A percentile compares a stretch with the other conserved stretches of the same genome.
Evolutionary conservation across 2,797 vertebrate species (phyloP).

Genomic region (Chrosomus eos): DNA sequence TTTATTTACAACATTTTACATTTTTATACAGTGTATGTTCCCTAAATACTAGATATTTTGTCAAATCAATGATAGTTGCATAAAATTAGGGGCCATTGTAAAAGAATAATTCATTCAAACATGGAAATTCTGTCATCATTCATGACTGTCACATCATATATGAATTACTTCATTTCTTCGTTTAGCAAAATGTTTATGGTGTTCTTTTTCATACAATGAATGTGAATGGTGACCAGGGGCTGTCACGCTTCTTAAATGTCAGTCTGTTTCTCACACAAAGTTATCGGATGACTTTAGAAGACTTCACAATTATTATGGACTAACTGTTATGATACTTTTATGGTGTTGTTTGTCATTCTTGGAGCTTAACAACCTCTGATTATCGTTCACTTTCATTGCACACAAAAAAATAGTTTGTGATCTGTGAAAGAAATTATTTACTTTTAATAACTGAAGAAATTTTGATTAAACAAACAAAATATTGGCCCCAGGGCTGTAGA

Average conservation of each 20-base stretch:
- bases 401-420: not conserved
- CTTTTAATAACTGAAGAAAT: not conserved
- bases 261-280: not conserved
- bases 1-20: not conserved
- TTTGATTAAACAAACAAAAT: not conserved
- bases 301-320: not conserved
- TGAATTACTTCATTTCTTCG: not conserved
- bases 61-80: not conserved
- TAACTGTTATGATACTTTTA: no score
- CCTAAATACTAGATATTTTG: not conserved
- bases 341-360: not conserved
- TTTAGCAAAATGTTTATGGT: not conserved
- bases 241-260: not conserved
- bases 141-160: not conserved
- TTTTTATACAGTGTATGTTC: not conserved
- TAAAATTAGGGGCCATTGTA: not conserved
- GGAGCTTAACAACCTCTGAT: not conserved
- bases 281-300: not conserved
- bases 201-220: not conserved
- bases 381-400: not conserved
- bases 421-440: not conserved
- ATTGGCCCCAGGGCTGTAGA: not conserved
- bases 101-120: not conserved
- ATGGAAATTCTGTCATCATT: not conserved
- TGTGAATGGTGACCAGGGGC: not conserved